These are phyloP conservation scores for Apis cerana DNA, from an alignment of 1,140 invertebrate species.

Conservation along the genomic window DNA sequence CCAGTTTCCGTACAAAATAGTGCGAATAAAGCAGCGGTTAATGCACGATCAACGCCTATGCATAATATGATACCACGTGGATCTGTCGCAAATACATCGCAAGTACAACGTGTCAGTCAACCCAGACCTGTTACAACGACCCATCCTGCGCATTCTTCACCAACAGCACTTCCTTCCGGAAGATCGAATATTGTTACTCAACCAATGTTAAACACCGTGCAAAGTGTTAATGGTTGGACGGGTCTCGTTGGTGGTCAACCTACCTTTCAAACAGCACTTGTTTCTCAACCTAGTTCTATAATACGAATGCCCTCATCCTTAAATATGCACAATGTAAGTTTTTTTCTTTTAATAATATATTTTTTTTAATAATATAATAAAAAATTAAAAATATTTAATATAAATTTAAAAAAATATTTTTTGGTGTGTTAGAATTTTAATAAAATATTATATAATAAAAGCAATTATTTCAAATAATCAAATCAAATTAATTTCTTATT, in stretches of 20 bases:
- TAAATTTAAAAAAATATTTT: too few relatives aligned
- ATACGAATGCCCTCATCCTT: conserved; percentile 73
- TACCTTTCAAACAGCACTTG: conserved; percentile 75
- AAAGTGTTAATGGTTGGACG: conserved; percentile 79
- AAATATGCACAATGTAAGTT: conserved; percentile 77
- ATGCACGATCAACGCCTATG: conserved; percentile 60
- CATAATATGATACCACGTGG: conserved; percentile 70
- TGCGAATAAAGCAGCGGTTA: conserved; percentile 67
- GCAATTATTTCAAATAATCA: too few relatives aligned
- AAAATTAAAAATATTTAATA: not conserved
- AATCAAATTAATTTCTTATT: too few relatives aligned
- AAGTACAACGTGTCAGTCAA: conserved; percentile 69
- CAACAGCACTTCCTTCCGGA: conserved; percentile 68
- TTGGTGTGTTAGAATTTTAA: not conserved
- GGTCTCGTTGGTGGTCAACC: conserved; percentile 80
- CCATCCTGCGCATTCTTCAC: conserved; percentile 72
- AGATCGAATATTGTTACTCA: conserved; percentile 71
- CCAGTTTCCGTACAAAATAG: conserved; percentile 69
- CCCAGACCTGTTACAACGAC: conserved; percentile 69
- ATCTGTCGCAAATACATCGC: conserved; percentile 60
- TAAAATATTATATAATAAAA: not conserved
- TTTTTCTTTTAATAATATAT: not conserved
- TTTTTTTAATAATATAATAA: not conserved
- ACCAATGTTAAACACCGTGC: conserved; percentile 74
- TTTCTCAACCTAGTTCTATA: conserved; percentile 74